phyloP scores from a whole-genome alignment of 2,888 invertebrate genomes.

The Acronicta psi region DNA sequence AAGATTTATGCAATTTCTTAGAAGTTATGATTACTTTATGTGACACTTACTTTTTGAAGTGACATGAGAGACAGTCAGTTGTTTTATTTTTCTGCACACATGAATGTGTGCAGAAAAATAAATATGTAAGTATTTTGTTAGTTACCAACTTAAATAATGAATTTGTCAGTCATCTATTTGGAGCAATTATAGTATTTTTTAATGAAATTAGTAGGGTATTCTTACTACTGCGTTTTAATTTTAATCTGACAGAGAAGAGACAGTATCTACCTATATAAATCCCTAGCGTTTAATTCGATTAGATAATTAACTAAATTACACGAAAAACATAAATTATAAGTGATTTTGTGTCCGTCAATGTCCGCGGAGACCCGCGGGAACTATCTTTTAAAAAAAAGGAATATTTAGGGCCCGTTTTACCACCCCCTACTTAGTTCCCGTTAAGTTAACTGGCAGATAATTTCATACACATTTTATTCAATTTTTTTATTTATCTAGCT shows the following conservation, averaged over 20 bases:
- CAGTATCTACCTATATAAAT: conserved; percentile 37
- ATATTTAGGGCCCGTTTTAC: no score
- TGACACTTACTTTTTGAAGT: neutral
- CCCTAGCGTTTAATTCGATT: conserved; percentile 4
- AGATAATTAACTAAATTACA: conserved; percentile 28
- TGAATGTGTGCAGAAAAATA: no score
- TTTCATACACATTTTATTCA: no score
- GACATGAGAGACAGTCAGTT: neutral
- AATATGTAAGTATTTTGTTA: conserved; percentile 39
- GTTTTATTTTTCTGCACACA: conserved; percentile 12
- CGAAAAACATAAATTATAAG: conserved; percentile 38
- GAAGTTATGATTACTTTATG: conserved; percentile 12
- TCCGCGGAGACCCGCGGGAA: no score
- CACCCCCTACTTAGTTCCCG: no score
- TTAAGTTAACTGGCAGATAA: no score
- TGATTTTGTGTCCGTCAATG: no score
- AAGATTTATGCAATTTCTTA: conserved; percentile 35
- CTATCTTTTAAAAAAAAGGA: no score
- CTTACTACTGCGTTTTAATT: conserved; percentile 36
- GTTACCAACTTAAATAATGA: conserved; percentile 45
- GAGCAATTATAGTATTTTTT: conserved; percentile 11
- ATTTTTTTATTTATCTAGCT: no score
- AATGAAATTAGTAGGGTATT: conserved; percentile 23
- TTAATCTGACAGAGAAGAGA: conserved; percentile 1
- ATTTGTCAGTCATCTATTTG: conserved; percentile 5